A percentile compares a stretch with the other conserved stretches of the same genome.
Evolutionary conservation across 2,797 vertebrate species (phyloP).

Genomic region (Bryconaethiops microstoma): DNA sequence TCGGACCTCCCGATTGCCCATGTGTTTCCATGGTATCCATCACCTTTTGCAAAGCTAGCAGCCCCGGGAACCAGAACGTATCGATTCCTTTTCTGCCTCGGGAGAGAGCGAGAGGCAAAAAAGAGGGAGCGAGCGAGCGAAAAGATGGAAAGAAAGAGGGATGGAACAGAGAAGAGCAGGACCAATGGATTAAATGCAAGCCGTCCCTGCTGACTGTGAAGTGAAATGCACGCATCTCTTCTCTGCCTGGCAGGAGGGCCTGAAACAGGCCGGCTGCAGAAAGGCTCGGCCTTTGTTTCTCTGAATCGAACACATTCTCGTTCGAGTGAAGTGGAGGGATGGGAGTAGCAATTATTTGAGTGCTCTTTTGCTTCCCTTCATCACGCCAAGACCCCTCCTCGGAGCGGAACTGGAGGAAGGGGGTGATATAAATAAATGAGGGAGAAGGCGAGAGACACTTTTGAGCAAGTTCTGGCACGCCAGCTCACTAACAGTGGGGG

Average conservation of each 20-base stretch:
- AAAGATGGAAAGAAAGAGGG: background rate
- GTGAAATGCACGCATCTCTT: constrained; percentile 15
- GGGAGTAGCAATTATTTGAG: constrained; percentile 43
- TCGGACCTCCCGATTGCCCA: constrained; percentile 26
- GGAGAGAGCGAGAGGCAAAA: background rate
- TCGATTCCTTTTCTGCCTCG: constrained; percentile 44
- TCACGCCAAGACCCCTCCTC: constrained; percentile 3
- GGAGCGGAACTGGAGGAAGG: constrained; percentile 49
- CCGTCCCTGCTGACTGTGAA: constrained; percentile 24
- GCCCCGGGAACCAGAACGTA: constrained; percentile 42
- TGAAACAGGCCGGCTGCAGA: constrained; percentile 2
- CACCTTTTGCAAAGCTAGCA: constrained; percentile 41
- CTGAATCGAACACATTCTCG: constrained; percentile 15
- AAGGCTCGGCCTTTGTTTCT: constrained; percentile 36
- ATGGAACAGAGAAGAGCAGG: constrained; percentile 9
- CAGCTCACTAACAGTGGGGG: constrained; percentile 53
- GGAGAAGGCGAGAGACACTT: constrained; percentile 61
- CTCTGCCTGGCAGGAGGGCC: constrained; percentile 16
- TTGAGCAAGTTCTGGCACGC: constrained; percentile 53
- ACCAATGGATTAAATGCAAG: constrained; percentile 36
- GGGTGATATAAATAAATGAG: constrained; percentile 74
- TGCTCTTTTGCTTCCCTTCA: constrained; percentile 43
- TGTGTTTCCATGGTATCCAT: constrained; percentile 56
- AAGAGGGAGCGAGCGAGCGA: constrained; percentile 2
- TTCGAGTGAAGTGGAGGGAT: constrained; percentile 40